Evolutionary conservation across 2,113 vertebrate genomes (phyloP).

Genomic region (Oenanthe oenanthe): DNA sequence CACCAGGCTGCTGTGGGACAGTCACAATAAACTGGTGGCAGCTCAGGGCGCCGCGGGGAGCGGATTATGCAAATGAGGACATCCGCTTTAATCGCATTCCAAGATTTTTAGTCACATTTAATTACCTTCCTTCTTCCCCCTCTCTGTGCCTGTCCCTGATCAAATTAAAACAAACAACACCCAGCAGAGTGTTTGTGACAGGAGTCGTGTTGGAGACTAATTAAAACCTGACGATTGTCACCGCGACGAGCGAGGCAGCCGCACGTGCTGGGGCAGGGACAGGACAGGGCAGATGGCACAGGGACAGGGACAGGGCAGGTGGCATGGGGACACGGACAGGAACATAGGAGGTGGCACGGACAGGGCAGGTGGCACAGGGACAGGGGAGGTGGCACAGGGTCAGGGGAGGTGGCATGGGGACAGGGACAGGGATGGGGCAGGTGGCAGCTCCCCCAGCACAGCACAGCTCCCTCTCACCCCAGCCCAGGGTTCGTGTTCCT

Average conservation of each 20-base stretch:
- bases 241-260: not conserved
- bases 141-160: not conserved
- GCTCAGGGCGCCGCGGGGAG: not conserved
- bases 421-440: not conserved
- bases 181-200: slow-evolving; percentile 61
- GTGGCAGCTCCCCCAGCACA: not conserved
- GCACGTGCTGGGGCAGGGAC: not conserved
- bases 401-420: not conserved
- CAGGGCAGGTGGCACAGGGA: not conserved
- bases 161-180: slow-evolving; percentile 68
- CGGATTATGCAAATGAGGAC: slow-evolving; percentile 6
- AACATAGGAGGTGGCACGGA: too few species aligned
- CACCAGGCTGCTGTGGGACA: not conserved
- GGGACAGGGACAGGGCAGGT: not conserved
- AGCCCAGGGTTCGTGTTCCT: not conserved
- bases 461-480: not conserved
- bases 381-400: not conserved
- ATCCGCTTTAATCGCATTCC: not conserved
- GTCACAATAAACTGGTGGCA: not conserved
- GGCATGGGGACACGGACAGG: not conserved
- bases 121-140: slow-evolving; percentile 45
- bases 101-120: slow-evolving; percentile 49
- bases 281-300: not conserved
- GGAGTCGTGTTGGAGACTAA: slow-evolving; percentile 40
- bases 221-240: slow-evolving; percentile 41